Conservation (phyloP, 1,140 invertebrate species). For the Drosophila sulfurigaster region DNA sequence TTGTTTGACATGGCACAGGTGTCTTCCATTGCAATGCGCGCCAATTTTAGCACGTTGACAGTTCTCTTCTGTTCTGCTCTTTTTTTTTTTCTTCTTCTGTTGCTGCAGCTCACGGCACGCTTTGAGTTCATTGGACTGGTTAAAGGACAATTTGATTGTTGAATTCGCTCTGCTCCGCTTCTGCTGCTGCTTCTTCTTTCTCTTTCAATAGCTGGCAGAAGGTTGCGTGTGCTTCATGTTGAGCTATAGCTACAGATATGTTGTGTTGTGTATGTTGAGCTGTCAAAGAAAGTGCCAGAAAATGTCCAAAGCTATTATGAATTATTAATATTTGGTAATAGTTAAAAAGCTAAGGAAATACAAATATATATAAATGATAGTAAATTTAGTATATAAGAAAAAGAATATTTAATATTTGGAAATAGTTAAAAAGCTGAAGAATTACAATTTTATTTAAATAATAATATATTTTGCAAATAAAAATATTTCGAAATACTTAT, state of each 20-base stretch:
- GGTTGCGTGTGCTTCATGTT: background rate
- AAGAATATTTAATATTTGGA: too few species aligned
- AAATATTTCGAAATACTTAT: too few species aligned
- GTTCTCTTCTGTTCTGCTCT: background rate
- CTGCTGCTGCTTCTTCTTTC: background rate
- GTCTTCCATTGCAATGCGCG: conserved; percentile 64
- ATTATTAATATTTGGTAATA: too few species aligned
- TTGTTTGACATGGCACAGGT: conserved; percentile 76
- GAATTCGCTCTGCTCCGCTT: background rate
- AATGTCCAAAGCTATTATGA: too few species aligned
- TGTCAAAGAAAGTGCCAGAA: too few species aligned
- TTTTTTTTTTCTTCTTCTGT: background rate
- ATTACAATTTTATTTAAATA: too few species aligned
- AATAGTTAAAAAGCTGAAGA: too few species aligned
- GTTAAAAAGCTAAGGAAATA: too few species aligned
- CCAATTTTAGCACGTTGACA: conserved; percentile 51
- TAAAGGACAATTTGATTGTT: conserved; percentile 61
- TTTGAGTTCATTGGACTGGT: conserved; percentile 70
- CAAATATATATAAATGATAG: too few species aligned
- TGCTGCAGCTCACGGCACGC: conserved; percentile 31
- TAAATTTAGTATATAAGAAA: too few species aligned
- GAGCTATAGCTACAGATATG: background rate
- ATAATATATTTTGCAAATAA: too few species aligned
- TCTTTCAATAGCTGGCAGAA: background rate
- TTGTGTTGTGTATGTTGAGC: too few species aligned